Conservation (phyloP, 2,888 invertebrate genomes). For the Diplazon laetatorius region DNA sequence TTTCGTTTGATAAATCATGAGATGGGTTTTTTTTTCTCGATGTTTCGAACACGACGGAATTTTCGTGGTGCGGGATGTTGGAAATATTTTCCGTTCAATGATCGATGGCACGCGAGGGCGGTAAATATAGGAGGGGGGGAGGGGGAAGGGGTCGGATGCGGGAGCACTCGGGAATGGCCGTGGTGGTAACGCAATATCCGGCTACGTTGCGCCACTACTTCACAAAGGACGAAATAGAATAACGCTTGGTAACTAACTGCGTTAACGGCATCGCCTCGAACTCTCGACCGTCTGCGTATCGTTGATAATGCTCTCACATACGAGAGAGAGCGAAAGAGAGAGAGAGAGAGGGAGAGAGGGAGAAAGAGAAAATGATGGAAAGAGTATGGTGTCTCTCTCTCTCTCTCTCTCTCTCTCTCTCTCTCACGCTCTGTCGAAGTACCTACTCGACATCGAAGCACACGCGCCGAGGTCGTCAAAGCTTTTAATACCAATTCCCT, state of each 20-base stretch:
- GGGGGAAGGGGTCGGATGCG: not conserved
- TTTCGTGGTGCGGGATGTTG: not conserved
- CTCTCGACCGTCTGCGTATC: conserved; percentile 3
- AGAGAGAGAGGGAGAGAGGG: conserved; percentile 7
- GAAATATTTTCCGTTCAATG: not conserved
- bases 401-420: conserved; percentile 11
- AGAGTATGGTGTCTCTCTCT: not conserved
- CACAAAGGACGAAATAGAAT: conserved; percentile 62
- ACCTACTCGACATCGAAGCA: conserved; percentile 28
- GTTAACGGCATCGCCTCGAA: conserved; percentile 44
- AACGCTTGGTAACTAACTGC: conserved; percentile 57
- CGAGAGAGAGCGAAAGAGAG: not conserved
- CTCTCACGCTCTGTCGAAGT: conserved; percentile 1
- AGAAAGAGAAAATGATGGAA: not conserved
- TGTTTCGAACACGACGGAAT: no score
- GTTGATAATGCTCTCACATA: conserved; percentile 13
- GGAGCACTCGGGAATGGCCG: not conserved
- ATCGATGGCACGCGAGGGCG: not conserved
- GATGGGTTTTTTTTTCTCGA: no score
- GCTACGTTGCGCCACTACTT: conserved; percentile 32
- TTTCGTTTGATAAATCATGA: no score
- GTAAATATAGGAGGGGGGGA: not conserved
- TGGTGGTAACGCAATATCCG: conserved; percentile 48
- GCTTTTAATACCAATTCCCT: conserved; percentile 37
- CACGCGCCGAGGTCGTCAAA: conserved; percentile 47